These are phyloP conservation scores for Amiota minor DNA, from an alignment of 2,888 invertebrate genomes.

Conservation along the genomic window DNA sequence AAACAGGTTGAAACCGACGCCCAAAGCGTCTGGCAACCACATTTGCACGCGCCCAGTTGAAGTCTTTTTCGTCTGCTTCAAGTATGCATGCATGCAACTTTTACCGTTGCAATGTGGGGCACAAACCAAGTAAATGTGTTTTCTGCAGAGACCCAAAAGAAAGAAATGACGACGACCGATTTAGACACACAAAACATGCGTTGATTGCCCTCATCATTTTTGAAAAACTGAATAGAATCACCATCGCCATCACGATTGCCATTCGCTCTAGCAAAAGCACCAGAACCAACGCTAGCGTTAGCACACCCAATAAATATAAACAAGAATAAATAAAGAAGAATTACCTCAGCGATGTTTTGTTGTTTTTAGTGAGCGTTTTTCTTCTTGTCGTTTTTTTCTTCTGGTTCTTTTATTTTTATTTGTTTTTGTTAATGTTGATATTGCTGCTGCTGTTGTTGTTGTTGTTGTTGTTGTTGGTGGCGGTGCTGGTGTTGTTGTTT, in stretches of 20 bases:
- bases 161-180: no score
- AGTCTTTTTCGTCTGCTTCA: neutral
- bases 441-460: conserved; percentile 28
- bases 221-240: no score
- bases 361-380: neutral
- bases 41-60: conserved; percentile 12
- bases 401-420: neutral
- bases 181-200: no score
- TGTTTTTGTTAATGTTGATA: conserved; percentile 35
- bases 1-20: conserved; percentile 28
- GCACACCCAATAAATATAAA: conserved; percentile 48
- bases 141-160: no score
- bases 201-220: no score
- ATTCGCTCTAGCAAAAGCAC: no score
- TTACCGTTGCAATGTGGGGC: neutral
- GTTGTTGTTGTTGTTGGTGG: conserved; percentile 25
- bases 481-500: conserved; percentile 35
- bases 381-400: conserved; percentile 2
- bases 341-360: conserved; percentile 56
- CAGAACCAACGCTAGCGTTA: no score
- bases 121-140: neutral
- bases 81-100: conserved; percentile 21
- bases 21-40: conserved; percentile 22
- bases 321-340: conserved; percentile 59
- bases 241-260: no score